These are phyloP conservation scores for Syrista parreyssii DNA, from an alignment of 2,888 invertebrate genomes.

Conservation along the genomic window DNA sequence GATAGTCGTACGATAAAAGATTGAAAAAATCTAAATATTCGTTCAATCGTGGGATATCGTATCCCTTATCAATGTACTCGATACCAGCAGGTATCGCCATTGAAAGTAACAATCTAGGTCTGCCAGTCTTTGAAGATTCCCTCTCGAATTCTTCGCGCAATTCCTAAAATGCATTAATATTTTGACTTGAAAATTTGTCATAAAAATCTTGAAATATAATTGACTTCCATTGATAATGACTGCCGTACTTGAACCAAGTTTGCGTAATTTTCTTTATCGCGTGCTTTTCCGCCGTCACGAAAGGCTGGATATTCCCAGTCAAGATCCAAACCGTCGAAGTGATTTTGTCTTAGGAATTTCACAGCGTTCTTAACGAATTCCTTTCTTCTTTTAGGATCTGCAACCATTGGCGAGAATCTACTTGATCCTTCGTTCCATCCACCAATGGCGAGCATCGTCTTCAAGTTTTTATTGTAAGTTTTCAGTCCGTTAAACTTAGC, in stretches of 20 bases:
- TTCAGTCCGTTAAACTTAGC: constrained; percentile 94
- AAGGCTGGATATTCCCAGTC: constrained; percentile 93
- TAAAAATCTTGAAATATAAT: constrained; percentile 20
- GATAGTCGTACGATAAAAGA: constrained; percentile 91
- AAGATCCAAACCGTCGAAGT: constrained; percentile 92
- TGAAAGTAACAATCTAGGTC: constrained; percentile 82
- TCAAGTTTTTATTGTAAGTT: constrained; percentile 91
- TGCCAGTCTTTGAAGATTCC: constrained; percentile 86
- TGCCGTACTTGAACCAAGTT: constrained; percentile 78
- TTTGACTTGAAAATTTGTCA: neutral
- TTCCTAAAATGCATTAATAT: constrained; percentile 69
- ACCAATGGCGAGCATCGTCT: constrained; percentile 91
- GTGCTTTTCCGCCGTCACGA: constrained; percentile 76
- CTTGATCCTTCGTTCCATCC: constrained; percentile 95
- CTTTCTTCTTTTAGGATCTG: constrained; percentile 78
- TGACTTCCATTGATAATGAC: neutral
- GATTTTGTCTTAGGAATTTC: constrained; percentile 89
- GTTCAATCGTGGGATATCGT: constrained; percentile 88
- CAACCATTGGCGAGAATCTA: constrained; percentile 89
- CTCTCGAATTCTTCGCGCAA: constrained; percentile 89
- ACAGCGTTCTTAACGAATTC: constrained; percentile 86
- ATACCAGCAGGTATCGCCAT: constrained; percentile 96
- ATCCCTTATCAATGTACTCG: constrained; percentile 93
- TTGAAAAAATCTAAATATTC: constrained; percentile 95
- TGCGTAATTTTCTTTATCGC: constrained; percentile 89